Percentiles rank a stretch among this genome's conserved stretches.
Evolutionary conservation across 1,140 invertebrate species (phyloP).

Genomic region (Chrysomallon squamiferum): DNA sequence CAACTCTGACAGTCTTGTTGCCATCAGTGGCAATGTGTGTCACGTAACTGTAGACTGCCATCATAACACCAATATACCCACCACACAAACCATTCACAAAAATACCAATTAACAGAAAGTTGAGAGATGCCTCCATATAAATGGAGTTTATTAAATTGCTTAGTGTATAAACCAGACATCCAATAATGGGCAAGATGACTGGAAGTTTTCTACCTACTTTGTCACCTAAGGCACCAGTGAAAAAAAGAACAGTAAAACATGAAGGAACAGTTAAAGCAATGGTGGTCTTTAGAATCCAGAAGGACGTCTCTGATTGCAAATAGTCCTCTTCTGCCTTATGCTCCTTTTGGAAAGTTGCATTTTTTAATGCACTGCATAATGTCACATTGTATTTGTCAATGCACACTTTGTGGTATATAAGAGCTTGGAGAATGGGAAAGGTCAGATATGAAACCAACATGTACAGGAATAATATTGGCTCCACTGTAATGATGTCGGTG

Average conservation of each 20-base stretch:
- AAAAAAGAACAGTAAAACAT: constrained; percentile 59
- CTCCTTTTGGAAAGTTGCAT: constrained; percentile 34
- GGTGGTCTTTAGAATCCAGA: constrained; percentile 61
- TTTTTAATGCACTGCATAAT: constrained; percentile 45
- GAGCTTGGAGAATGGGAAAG: constrained; percentile 63
- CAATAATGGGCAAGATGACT: constrained; percentile 82
- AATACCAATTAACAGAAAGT: constrained; percentile 59
- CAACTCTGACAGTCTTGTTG: constrained; percentile 81
- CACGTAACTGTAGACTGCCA: constrained; percentile 89
- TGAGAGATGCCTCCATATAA: constrained; percentile 47
- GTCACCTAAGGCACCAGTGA: constrained; percentile 73
- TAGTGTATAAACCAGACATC: constrained; percentile 78
- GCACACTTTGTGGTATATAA: constrained; percentile 64
- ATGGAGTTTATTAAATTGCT: constrained; percentile 79
- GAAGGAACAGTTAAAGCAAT: constrained; percentile 61
- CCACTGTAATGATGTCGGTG: constrained; percentile 58
- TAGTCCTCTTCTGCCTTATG: constrained; percentile 40
- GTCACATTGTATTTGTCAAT: constrained; percentile 30
- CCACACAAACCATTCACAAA: constrained; percentile 71
- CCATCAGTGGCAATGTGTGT: constrained; percentile 82
- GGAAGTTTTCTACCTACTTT: constrained; percentile 82
- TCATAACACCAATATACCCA: constrained; percentile 87
- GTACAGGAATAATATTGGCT: constrained; percentile 66
- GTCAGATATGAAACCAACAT: constrained; percentile 65
- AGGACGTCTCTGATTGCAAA: constrained; percentile 58